These are phyloP conservation scores for Pterois miles DNA, from an alignment of 2,797 vertebrate species.

Conservation along the genomic window DNA sequence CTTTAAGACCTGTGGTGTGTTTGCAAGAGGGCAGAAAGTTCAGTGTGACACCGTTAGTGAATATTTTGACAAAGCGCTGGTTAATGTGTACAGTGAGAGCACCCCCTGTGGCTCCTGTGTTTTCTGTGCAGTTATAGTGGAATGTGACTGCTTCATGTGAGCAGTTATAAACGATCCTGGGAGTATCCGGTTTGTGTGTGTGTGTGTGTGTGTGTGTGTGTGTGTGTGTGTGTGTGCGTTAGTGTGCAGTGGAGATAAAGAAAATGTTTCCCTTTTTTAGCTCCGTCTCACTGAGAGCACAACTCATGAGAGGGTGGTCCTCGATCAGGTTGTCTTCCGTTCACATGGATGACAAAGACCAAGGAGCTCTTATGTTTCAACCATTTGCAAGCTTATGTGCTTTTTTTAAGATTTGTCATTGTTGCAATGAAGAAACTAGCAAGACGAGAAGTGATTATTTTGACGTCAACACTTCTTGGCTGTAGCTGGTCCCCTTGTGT, in stretches of 20 bases:
- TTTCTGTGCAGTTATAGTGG: constrained; percentile 24
- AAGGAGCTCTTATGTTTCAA: constrained; percentile 16
- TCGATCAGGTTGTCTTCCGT: constrained; percentile 44
- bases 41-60: constrained; percentile 31
- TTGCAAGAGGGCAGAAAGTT: constrained; percentile 25
- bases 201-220: constrained; percentile 4
- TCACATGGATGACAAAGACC: constrained; percentile 22
- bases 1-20: neutral
- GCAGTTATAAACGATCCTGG: constrained; percentile 70
- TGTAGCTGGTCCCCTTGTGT: neutral
- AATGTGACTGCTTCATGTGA: constrained; percentile 68
- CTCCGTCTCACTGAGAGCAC: constrained; percentile 42
- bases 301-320: constrained; percentile 32
- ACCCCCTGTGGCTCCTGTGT: constrained; percentile 55
- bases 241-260: constrained; percentile 59
- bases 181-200: constrained; percentile 62
- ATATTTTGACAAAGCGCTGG: constrained; percentile 61
- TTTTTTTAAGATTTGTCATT: neutral
- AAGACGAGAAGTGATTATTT: neutral
- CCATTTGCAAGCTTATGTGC: neutral
- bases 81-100: constrained; percentile 66
- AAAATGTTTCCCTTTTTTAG: constrained; percentile 65
- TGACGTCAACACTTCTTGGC: neutral
- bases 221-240: constrained; percentile 8
- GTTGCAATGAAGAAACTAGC: neutral